A percentile compares a stretch with the other conserved stretches of the same genome.
These are phyloP conservation scores for Leguminivora glycinivorella DNA, from an alignment of 1,140 invertebrate species.

Conservation along the genomic window DNA sequence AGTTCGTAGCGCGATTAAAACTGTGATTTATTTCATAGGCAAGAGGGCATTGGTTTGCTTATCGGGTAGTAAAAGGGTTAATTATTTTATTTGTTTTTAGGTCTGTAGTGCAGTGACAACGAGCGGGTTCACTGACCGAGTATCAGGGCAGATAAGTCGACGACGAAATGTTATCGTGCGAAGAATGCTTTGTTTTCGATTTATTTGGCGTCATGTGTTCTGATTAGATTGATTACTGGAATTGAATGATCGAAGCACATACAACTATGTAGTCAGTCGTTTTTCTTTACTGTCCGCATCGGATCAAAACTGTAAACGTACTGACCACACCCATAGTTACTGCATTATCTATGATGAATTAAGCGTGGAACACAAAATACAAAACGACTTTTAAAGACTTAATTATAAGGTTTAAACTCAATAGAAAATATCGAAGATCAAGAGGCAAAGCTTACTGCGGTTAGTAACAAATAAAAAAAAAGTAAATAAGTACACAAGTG, in stretches of 20 bases:
- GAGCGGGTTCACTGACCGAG: constrained; percentile 62
- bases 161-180: constrained; percentile 65
- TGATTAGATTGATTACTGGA: constrained; percentile 56
- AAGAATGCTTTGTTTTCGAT: constrained; percentile 72
- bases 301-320: neutral
- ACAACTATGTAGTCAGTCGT: neutral
- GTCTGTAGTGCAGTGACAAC: constrained; percentile 58
- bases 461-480: neutral
- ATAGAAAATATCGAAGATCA: neutral
- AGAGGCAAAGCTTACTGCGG: neutral
- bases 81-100: constrained; percentile 29
- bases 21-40: neutral
- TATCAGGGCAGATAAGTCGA: constrained; percentile 69
- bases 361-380: neutral
- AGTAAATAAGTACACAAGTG: constrained; percentile 15
- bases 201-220: constrained; percentile 53
- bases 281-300: neutral
- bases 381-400: neutral
- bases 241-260: neutral
- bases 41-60: neutral
- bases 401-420: neutral
- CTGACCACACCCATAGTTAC: neutral
- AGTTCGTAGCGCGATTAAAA: neutral
- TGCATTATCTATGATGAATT: neutral
- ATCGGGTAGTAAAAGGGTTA: constrained; percentile 10